A percentile compares a stretch with the other conserved stretches of the same genome.
phyloP scores from a whole-genome alignment of 2,113 vertebrate species.

The Alaudala cheleensis region DNA sequence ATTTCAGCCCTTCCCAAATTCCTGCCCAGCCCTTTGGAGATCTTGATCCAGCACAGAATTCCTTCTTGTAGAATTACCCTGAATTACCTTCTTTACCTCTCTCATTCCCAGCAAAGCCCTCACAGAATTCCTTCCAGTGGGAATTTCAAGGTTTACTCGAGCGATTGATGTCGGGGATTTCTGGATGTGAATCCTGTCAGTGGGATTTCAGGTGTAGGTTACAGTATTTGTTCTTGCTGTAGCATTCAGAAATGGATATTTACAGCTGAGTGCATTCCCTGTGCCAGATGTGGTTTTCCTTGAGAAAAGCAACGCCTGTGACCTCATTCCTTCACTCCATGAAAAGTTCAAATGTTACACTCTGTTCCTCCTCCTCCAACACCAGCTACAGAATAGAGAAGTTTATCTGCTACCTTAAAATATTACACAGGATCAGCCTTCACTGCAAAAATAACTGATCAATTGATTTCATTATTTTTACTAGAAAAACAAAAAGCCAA shows the following conservation, averaged over 20 bases:
- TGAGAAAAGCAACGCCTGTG: background rate
- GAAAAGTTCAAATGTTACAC: background rate
- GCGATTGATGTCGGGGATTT: background rate
- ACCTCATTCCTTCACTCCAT: background rate
- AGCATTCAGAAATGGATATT: background rate
- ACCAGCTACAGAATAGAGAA: background rate
- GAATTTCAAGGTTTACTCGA: background rate
- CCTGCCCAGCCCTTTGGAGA: background rate
- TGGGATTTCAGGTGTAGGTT: background rate
- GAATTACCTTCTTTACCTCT: background rate
- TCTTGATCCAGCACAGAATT: background rate
- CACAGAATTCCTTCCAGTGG: background rate
- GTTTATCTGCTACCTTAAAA: background rate
- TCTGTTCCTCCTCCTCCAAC: background rate
- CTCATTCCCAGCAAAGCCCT: background rate
- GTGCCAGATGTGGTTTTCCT: background rate
- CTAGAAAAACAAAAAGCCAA: background rate
- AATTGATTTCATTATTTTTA: background rate
- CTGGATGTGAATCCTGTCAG: background rate
- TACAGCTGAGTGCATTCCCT: background rate
- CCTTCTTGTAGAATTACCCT: background rate
- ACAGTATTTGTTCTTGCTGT: background rate
- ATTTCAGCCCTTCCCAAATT: background rate
- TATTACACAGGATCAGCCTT: background rate
- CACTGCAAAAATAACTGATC: background rate